Base-by-base conservation (phyloP, 2,797 vertebrate species). In the Anolis apletophallus region DNA sequence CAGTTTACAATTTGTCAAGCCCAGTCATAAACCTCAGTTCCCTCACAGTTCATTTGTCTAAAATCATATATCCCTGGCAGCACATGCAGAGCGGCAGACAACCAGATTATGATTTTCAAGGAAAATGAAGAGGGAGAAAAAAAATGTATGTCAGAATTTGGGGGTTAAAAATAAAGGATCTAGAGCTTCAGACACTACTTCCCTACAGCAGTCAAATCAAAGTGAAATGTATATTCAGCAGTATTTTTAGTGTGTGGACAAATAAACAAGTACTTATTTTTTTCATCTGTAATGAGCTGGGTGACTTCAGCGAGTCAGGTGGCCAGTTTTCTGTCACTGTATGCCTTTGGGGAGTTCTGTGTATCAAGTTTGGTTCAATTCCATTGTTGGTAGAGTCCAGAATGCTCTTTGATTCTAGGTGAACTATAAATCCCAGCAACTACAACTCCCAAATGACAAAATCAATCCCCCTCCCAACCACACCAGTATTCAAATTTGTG, bases 1-100 rank as follows among this genome's bases (percentile, higher is more conserved):
- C 7, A 79, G 61, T 78, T 88, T 68, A 90, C 80, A 10, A 89
- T 57, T 72, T 21, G 74, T 34, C 16, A 34, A 81, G 52, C 34
- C 21, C 57, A 79, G 57, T 14, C 5, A 7, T 40, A 64, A 54
- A 67, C 50, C 61, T 29, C 16, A 14, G 29, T 52, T 61, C 29
- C 54, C 36, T 75, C 46, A 64, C 29, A 61, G 71, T 36, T 83
- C 81, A 61, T 46, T 59, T 61, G 71, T 75, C 36, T 17, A 32
- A 14, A 7, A 36, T 2, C 3, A 61, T 76, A 80, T 61, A 85
- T 16, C 61, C 88, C 77, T 3, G 1, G 73, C 50, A 59, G 54
- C 29, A 36, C 67, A 72, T 23, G 19, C 84, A 50, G 54, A 21
- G 76, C 26, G 9, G 12, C 32, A 67, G 76, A 83, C 23, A 73